Percentiles rank a stretch among this genome's conserved stretches.
These are phyloP conservation scores for Hassar affinis DNA, from an alignment of 2,113 vertebrate genomes.

Conservation along the genomic window DNA sequence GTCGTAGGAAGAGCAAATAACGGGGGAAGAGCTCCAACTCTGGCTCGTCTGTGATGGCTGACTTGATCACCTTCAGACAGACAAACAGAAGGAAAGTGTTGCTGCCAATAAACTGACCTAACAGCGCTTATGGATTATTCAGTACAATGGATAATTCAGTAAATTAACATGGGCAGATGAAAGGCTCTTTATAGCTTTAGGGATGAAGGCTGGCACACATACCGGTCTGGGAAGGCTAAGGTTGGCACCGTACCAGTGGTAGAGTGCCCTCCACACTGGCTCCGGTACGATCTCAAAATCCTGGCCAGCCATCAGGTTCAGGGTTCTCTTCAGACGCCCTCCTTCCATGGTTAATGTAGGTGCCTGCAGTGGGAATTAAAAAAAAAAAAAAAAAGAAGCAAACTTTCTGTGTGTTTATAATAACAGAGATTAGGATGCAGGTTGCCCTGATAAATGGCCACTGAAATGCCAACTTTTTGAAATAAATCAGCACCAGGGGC, in stretches of 20 bases:
- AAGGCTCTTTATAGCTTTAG: not conserved
- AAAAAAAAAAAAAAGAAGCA: slow-evolving; percentile 1
- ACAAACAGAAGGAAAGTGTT: not conserved
- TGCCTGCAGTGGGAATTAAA: slow-evolving; percentile 70
- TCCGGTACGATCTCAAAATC: slow-evolving; percentile 94
- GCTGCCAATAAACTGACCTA: not conserved
- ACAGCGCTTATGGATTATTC: not conserved
- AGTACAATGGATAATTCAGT: not conserved
- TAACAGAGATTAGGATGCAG: not conserved
- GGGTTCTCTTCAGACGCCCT: slow-evolving; percentile 83
- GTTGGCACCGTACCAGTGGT: slow-evolving; percentile 98
- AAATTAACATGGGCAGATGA: not conserved
- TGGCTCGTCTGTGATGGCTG: slow-evolving; percentile 76
- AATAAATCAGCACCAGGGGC: slow-evolving; percentile 3
- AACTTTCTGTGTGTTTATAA: not conserved
- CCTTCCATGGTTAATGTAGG: slow-evolving; percentile 94
- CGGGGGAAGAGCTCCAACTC: slow-evolving; percentile 93
- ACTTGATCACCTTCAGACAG: slow-evolving; percentile 83
- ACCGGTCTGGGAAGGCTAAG: slow-evolving; percentile 92
- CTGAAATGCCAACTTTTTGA: not conserved
- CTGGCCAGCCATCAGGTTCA: slow-evolving; percentile 76
- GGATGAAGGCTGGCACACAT: slow-evolving; percentile 62
- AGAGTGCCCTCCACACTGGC: slow-evolving; percentile 95
- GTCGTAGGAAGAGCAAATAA: slow-evolving; percentile 93
- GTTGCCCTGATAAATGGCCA: not conserved